Percentiles rank a stretch among this genome's conserved stretches.
These are phyloP conservation scores for Seriola dumerili DNA, from an alignment of 2,113 vertebrate genomes.

Conservation along the genomic window DNA sequence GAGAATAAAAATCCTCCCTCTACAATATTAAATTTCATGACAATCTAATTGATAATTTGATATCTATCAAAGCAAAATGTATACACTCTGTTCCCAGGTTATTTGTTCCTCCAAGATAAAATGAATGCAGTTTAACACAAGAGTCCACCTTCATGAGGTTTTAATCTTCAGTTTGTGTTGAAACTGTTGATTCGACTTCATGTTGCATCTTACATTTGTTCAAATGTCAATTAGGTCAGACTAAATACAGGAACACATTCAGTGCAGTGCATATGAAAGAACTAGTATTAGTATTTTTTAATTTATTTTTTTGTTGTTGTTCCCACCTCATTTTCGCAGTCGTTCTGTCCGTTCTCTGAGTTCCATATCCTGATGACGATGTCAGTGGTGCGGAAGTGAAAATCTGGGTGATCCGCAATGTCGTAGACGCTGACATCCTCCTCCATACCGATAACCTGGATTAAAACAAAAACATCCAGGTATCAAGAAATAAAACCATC, in stretches of 20 bases:
- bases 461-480: not conserved
- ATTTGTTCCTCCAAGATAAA: no score
- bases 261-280: no score
- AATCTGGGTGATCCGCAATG: slow-evolving; percentile 97
- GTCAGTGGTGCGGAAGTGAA: slow-evolving; percentile 95
- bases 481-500: not conserved
- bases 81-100: not conserved
- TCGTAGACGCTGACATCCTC: slow-evolving; percentile 98
- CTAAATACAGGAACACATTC: not conserved
- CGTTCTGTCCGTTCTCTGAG: slow-evolving; percentile 85
- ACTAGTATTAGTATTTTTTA: not conserved
- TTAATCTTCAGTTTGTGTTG: not conserved
- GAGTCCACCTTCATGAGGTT: no score
- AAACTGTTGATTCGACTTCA: not conserved
- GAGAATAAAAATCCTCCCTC: no score
- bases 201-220: not conserved
- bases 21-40: no score
- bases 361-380: slow-evolving; percentile 98
- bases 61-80: not conserved
- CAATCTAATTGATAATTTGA: not conserved
- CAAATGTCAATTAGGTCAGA: not conserved
- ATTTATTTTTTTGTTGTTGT: no score
- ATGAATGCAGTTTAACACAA: no score
- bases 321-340: slow-evolving; percentile 83
- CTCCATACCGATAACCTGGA: slow-evolving; percentile 92